Percentiles rank a stretch among this genome's conserved stretches.
phyloP scores from a whole-genome alignment of 2,888 invertebrate species.

The Cryptocheilus praepositus region DNA sequence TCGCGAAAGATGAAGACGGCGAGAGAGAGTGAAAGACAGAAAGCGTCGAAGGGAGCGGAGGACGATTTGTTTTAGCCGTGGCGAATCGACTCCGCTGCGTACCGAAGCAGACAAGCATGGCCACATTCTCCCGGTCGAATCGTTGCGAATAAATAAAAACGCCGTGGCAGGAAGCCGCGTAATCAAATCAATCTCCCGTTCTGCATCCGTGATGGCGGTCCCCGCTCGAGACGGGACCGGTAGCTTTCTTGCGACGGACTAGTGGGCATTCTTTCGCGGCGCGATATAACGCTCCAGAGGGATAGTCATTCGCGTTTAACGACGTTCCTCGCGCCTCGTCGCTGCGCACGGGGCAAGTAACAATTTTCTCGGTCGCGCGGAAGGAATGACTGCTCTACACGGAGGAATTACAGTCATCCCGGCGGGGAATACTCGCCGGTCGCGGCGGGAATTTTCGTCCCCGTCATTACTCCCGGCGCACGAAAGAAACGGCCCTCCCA shows the following conservation, averaged over 20 bases:
- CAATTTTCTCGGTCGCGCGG: too few species aligned
- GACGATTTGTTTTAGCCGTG: conserved; percentile 23
- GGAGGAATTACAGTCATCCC: too few species aligned
- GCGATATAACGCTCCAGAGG: neutral
- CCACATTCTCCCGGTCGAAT: conserved; percentile 16
- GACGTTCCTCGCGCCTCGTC: conserved; percentile 16
- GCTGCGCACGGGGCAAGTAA: neutral
- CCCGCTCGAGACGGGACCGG: neutral
- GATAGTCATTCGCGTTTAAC: conserved; percentile 27
- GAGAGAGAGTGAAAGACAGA: too few species aligned
- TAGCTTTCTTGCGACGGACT: neutral
- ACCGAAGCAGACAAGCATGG: neutral
- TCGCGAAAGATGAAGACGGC: too few species aligned
- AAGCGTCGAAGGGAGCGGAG: neutral
- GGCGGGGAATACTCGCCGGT: too few species aligned
- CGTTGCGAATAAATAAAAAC: conserved; percentile 38
- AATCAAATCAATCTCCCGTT: conserved; percentile 55
- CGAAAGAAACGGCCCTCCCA: too few species aligned
- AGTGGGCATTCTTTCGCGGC: too few species aligned
- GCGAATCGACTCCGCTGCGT: neutral
- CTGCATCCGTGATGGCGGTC: neutral
- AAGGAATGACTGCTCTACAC: too few species aligned
- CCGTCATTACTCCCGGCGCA: too few species aligned
- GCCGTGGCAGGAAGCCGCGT: conserved; percentile 48
- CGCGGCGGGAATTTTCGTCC: too few species aligned